phyloP scores from a whole-genome alignment of 1,140 invertebrate species.

The Drosophila asahinai region DNA sequence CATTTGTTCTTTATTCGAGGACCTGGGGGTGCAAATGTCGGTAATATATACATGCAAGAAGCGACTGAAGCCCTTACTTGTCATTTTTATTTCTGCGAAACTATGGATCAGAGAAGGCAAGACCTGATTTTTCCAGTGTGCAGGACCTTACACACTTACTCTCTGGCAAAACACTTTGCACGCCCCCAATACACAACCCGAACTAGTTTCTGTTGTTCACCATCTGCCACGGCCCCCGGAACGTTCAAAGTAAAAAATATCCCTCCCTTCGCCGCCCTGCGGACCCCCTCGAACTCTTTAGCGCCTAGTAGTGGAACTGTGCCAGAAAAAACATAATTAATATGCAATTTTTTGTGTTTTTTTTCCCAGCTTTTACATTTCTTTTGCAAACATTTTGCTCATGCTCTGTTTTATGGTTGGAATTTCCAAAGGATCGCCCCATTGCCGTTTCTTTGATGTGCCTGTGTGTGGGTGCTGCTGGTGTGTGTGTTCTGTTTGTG shows the following conservation, averaged over 20 bases:
- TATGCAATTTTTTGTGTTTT: conserved; percentile 79
- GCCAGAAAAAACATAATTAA: conserved; percentile 82
- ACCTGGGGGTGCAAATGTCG: not conserved
- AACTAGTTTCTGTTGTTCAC: conserved; percentile 40
- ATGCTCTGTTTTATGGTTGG: conserved; percentile 55
- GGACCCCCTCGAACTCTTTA: conserved; percentile 8
- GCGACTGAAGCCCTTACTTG: no score
- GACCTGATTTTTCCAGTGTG: not conserved
- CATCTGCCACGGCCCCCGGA: conserved; percentile 32
- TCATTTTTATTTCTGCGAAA: no score
- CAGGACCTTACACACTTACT: conserved; percentile 12
- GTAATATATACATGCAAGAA: not conserved
- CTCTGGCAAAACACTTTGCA: conserved; percentile 67
- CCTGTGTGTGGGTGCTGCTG: conserved; percentile 21
- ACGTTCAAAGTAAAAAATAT: conserved; percentile 62
- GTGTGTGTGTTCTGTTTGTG: conserved; percentile 45
- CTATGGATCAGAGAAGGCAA: no score
- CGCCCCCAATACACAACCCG: conserved; percentile 71
- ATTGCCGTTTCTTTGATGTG: conserved; percentile 61
- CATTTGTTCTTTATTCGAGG: not conserved
- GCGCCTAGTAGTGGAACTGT: conserved; percentile 62
- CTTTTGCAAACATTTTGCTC: conserved; percentile 54
- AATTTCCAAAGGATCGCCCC: conserved; percentile 46
- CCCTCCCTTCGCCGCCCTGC: conserved; percentile 2
- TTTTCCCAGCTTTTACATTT: conserved; percentile 55